These are phyloP conservation scores for Uria aalge DNA, from an alignment of 2,113 vertebrate species.

Conservation along the genomic window DNA sequence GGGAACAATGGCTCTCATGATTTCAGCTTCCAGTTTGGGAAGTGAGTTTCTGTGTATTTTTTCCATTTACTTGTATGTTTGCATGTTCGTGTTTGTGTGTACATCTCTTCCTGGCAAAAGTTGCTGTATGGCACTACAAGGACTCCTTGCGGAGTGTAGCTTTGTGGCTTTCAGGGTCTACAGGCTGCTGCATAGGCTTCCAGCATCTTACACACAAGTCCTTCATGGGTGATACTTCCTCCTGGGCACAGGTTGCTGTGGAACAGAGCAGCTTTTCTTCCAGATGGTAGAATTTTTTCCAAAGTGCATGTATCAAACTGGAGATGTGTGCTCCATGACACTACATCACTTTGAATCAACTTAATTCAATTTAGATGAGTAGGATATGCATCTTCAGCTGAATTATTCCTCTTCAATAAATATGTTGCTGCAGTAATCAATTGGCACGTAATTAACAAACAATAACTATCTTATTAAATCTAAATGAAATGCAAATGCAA, in stretches of 20 bases:
- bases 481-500: constrained; percentile 24
- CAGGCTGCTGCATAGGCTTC: not conserved
- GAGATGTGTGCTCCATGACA: not conserved
- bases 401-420: constrained; percentile 46
- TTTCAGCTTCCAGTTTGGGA: not conserved
- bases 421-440: constrained; percentile 50
- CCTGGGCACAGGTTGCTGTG: not conserved
- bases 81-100: not conserved
- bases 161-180: not conserved
- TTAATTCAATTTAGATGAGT: not conserved
- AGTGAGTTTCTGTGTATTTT: not conserved
- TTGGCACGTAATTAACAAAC: constrained; percentile 18
- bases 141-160: not conserved
- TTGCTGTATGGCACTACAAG: not conserved
- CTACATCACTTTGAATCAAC: not conserved
- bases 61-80: not conserved
- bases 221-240: not conserved
- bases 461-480: constrained; percentile 37
- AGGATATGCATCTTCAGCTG: constrained; percentile 2
- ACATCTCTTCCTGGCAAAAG: not conserved
- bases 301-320: not conserved
- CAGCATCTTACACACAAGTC: not conserved
- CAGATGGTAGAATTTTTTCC: not conserved
- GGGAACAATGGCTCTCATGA: not conserved
- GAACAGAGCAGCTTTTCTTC: not conserved